Evolutionary conservation across 2,113 vertebrate species (phyloP).

Genomic region (Eurystomus gularis): DNA sequence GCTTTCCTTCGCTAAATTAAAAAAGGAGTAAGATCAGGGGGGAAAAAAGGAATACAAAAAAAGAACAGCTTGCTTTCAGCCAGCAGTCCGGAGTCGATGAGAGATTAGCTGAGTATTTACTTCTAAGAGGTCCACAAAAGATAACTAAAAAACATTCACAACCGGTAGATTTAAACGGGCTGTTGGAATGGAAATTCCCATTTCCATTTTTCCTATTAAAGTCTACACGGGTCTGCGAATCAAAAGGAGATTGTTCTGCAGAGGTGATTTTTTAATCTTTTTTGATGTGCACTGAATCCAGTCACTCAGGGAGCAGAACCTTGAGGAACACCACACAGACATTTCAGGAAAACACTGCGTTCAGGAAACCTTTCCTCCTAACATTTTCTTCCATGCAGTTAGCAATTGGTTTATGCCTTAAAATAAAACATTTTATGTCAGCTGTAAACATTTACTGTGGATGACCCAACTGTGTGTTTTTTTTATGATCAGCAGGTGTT

Average conservation of each 20-base stretch:
- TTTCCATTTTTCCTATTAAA: neutral
- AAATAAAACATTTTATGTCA: conserved; percentile 21
- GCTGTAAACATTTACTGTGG: conserved; percentile 10
- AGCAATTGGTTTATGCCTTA: conserved; percentile 2
- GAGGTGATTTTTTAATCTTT: neutral
- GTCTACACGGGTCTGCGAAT: neutral
- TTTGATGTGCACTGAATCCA: neutral
- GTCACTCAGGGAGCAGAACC: neutral
- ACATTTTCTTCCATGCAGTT: neutral
- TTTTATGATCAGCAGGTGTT: neutral
- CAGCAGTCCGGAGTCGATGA: neutral
- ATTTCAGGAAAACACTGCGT: neutral
- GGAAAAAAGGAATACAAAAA: neutral
- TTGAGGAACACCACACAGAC: neutral
- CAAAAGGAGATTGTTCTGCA: neutral
- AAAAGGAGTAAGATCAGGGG: neutral
- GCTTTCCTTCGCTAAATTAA: neutral
- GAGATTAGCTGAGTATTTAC: neutral
- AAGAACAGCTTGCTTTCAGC: neutral
- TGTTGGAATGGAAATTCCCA: neutral
- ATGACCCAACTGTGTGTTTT: neutral
- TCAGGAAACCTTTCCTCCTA: neutral
- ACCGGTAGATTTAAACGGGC: neutral
- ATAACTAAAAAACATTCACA: neutral
- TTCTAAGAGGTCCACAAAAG: neutral